These are phyloP conservation scores for Tupiocoris notatus DNA, from an alignment of 2,888 invertebrate species.

Conservation along the genomic window DNA sequence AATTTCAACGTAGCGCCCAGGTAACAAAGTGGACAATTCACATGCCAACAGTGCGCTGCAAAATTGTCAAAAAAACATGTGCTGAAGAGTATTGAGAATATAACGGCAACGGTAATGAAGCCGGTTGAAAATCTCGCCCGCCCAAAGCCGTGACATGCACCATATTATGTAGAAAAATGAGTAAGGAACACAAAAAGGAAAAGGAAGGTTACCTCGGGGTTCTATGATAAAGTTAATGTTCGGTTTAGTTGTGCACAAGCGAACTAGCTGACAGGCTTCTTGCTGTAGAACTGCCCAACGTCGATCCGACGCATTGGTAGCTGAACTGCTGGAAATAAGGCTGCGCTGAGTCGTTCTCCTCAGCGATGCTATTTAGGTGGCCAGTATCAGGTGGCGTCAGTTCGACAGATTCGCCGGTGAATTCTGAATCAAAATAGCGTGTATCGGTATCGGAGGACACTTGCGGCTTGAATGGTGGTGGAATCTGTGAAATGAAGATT, in stretches of 20 bases:
- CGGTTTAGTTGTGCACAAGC: constrained; percentile 46
- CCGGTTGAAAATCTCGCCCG: background rate
- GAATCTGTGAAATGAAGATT: constrained; percentile 69
- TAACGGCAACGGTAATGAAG: constrained; percentile 13
- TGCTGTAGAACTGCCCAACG: constrained; percentile 63
- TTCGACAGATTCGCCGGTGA: constrained; percentile 95
- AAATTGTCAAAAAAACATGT: no score
- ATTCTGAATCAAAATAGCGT: constrained; percentile 95
- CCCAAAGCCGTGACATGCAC: background rate
- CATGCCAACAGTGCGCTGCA: no score
- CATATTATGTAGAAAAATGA: no score
- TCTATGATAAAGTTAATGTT: background rate
- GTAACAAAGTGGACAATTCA: no score
- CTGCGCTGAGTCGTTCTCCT: constrained; percentile 59
- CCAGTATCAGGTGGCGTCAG: constrained; percentile 85
- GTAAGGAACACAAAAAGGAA: background rate
- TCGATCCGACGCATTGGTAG: constrained; percentile 66
- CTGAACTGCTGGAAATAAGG: constrained; percentile 70
- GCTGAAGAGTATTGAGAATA: no score
- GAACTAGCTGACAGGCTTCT: constrained; percentile 63
- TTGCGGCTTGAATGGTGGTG: constrained; percentile 90
- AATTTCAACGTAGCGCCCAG: no score
- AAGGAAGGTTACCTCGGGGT: background rate
- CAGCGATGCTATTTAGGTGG: constrained; percentile 63
- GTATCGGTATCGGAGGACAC: constrained; percentile 96